Percentiles rank a stretch among this genome's conserved stretches.
Evolutionary conservation across 2,888 invertebrate genomes (phyloP).

Genomic region (Pyralis farinalis): DNA sequence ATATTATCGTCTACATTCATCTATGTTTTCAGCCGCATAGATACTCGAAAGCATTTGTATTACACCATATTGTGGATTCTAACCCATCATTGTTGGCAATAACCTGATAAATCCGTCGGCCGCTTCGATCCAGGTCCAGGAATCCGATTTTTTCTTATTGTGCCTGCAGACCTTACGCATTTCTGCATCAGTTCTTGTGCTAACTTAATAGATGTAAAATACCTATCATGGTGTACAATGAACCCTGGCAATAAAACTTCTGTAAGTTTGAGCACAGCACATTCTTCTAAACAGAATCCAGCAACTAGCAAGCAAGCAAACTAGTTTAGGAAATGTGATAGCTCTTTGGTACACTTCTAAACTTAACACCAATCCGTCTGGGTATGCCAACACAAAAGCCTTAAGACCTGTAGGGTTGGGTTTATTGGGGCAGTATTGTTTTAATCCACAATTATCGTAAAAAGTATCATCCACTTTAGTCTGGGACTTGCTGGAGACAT

Average conservation of each 20-base stretch:
- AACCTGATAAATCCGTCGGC: slow-evolving; percentile 9
- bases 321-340: no score
- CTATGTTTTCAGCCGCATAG: background rate
- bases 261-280: slow-evolving; percentile 12
- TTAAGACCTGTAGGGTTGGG: no score
- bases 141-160: slow-evolving; percentile 12
- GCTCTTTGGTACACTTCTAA: no score
- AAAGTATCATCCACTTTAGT: no score
- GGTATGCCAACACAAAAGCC: no score
- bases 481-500: no score
- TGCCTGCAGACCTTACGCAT: slow-evolving; percentile 9
- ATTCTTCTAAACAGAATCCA: slow-evolving; percentile 2
- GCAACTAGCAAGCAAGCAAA: no score
- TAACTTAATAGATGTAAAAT: slow-evolving; percentile 12
- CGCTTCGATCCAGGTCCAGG: slow-evolving; percentile 2
- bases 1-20: slow-evolving; percentile 8
- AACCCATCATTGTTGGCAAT: slow-evolving; percentile 6
- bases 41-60: slow-evolving; percentile 13
- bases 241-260: slow-evolving; percentile 11
- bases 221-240: slow-evolving; percentile 14
- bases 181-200: slow-evolving; percentile 2
- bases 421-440: no score
- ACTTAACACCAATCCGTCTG: no score
- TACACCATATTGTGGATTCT: slow-evolving; percentile 17
- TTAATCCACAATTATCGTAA: no score